phyloP scores from a whole-genome alignment of 2,888 invertebrate species.

The Cephus sareptanus region DNA sequence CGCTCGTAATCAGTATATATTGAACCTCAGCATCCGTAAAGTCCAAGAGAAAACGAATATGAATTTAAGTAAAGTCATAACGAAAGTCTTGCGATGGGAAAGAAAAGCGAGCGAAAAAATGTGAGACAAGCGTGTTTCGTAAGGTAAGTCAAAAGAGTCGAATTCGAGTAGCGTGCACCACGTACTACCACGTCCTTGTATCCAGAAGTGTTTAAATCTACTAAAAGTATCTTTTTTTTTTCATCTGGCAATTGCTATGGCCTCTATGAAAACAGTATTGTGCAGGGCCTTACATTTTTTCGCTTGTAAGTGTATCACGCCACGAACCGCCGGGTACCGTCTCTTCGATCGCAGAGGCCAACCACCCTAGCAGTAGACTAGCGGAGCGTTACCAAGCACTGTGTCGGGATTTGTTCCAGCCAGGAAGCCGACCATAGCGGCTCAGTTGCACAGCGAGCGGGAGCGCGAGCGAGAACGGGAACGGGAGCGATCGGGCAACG shows the following conservation, averaged over 20 bases:
- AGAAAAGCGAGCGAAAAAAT: neutral
- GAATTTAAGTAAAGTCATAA: neutral
- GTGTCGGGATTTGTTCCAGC: constrained; percentile 70
- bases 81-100: neutral
- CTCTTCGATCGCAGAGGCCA: neutral
- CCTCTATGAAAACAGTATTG: neutral
- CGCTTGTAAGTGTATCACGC: neutral
- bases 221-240: neutral
- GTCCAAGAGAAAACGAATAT: neutral
- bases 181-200: neutral
- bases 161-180: neutral
- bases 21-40: neutral
- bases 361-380: constrained; percentile 9
- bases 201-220: neutral
- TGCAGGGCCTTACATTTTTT: neutral
- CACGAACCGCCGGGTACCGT: neutral
- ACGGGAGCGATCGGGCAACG: constrained; percentile 43
- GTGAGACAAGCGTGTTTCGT: neutral
- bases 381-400: constrained; percentile 62
- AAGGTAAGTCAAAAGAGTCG: neutral
- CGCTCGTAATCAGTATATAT: neutral
- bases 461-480: constrained; percentile 68
- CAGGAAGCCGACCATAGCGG: constrained; percentile 73
- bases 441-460: constrained; percentile 68
- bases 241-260: neutral